Conservation (phyloP, 35 echinoderm and acorn worm genomes). For the Heliocidaris tuberculata region DNA sequence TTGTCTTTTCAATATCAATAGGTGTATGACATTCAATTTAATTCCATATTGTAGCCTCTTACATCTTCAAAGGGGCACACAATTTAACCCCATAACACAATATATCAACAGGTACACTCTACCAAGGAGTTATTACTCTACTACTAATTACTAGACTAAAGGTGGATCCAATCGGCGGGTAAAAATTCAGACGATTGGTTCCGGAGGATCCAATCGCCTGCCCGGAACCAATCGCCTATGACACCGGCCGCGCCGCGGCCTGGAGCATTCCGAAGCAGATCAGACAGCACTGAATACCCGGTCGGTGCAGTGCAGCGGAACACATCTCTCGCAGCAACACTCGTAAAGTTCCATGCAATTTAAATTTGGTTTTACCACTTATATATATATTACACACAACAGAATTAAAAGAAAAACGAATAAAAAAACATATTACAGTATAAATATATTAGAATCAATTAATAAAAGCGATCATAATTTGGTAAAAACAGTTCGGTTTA, state of each 20-base stretch:
- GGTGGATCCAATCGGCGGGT: no score
- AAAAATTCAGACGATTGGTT: no score
- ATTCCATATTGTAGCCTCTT: no score
- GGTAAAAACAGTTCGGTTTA: background rate
- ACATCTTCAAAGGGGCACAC: no score
- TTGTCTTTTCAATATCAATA: no score
- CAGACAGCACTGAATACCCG: background rate
- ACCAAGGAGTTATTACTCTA: no score
- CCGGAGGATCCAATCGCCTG: no score
- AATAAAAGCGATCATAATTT: background rate
- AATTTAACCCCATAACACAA: no score
- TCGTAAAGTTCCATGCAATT: background rate
- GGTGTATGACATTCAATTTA: no score
- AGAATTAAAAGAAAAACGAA: background rate
- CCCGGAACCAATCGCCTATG: no score
- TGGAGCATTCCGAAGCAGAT: background rate
- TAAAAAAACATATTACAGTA: background rate
- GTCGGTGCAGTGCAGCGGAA: background rate
- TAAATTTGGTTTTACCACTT: background rate
- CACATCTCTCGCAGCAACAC: background rate
- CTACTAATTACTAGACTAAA: no score
- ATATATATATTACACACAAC: background rate
- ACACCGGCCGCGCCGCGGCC: background rate
- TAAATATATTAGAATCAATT: background rate
- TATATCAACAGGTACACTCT: no score